Percentiles rank a stretch among this genome's conserved stretches.
Conservation (phyloP, 2,888 invertebrate genomes). For the Bombylius major region DNA sequence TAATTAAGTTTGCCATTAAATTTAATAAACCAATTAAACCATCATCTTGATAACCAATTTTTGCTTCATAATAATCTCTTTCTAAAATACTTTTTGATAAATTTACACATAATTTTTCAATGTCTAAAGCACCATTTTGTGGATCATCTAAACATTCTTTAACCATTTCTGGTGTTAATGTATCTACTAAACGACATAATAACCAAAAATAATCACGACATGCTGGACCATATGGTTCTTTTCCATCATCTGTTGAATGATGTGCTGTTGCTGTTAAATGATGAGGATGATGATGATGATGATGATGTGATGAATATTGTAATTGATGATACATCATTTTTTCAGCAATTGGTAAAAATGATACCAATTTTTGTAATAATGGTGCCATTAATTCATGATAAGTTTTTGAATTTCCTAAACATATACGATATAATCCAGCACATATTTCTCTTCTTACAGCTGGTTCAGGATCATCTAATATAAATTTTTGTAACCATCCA, state of each 20-base stretch:
- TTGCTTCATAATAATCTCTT: slow-evolving; percentile 70
- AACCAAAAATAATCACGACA: slow-evolving; percentile 93
- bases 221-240: slow-evolving; percentile 88
- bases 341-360: slow-evolving; percentile 71
- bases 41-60: slow-evolving; percentile 78
- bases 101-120: slow-evolving; percentile 62
- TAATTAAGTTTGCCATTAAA: slow-evolving; percentile 74
- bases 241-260: slow-evolving; percentile 58
- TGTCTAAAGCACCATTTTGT: slow-evolving; percentile 45
- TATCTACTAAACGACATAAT: slow-evolving; percentile 76
- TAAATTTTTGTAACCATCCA: slow-evolving; percentile 70
- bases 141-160: slow-evolving; percentile 48
- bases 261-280: slow-evolving; percentile 21
- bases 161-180: slow-evolving; percentile 65
- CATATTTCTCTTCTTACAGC: slow-evolving; percentile 83
- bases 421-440: slow-evolving; percentile 80
- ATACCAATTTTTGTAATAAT: slow-evolving; percentile 65
- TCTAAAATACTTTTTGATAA: slow-evolving; percentile 61
- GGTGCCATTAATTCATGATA: slow-evolving; percentile 59
- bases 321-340: slow-evolving; percentile 53
- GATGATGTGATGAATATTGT: slow-evolving; percentile 15
- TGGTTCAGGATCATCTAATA: slow-evolving; percentile 87
- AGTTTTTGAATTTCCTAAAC: slow-evolving; percentile 48
- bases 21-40: slow-evolving; percentile 79
- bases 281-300: slow-evolving; percentile 28